Evolutionary conservation across 1,140 invertebrate species (phyloP).

Genomic region (Thaumetopoea pityocampa): DNA sequence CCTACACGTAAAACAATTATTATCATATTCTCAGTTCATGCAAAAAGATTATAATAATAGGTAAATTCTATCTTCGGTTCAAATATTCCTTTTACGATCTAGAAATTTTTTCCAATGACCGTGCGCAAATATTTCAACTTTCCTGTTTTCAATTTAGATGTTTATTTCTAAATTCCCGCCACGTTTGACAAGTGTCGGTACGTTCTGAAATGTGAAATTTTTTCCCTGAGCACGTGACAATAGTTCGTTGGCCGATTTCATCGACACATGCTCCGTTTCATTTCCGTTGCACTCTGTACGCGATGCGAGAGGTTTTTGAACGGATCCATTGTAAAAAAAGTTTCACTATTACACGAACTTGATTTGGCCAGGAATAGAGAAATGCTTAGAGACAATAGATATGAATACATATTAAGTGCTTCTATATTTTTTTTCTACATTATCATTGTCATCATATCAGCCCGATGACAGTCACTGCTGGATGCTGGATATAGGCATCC

Average conservation of each 20-base stretch:
- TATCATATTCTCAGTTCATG: no score
- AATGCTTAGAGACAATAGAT: conserved; percentile 14
- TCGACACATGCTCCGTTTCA: conserved; percentile 59
- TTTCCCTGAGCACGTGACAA: conserved; percentile 25
- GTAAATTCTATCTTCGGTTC: no score
- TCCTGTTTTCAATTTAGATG: conserved; percentile 21
- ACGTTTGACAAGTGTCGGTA: conserved; percentile 42
- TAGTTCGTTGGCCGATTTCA: conserved; percentile 42
- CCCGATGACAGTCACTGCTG: no score
- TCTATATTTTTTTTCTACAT: no score
- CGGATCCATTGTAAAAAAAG: conserved; percentile 54
- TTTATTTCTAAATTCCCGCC: conserved; percentile 37
- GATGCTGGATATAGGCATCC: no score
- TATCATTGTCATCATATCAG: no score
- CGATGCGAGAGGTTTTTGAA: conserved; percentile 43
- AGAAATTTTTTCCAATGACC: no score
- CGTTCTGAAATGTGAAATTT: conserved; percentile 23
- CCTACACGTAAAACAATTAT: no score
- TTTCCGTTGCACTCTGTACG: conserved; percentile 57
- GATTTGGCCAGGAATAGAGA: conserved; percentile 50
- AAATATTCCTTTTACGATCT: no score
- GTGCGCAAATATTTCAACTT: conserved; percentile 24
- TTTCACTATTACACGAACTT: conserved; percentile 71
- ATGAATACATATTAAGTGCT: background rate
- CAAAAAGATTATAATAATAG: no score